Percentiles rank a stretch among this genome's conserved stretches.
Conservation (phyloP, 30 jellyfish, hydroid and myxozoan genomes). For the Sanderia malayensis region DNA sequence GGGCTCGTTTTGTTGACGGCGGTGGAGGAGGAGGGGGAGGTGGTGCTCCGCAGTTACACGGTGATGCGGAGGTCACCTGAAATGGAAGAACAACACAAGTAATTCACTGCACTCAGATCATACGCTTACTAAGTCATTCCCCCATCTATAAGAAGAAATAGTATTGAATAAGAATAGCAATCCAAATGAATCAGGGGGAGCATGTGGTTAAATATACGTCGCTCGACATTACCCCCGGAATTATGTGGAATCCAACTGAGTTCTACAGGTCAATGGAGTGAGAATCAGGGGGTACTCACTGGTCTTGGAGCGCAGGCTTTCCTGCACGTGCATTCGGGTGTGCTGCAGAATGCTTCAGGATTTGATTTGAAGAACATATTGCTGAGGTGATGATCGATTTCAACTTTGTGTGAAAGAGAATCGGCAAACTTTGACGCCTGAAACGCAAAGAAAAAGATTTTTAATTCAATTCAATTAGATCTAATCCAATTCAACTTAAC, state of each 20-base stretch:
- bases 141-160: too few relatives aligned
- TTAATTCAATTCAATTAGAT: too few relatives aligned
- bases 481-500: too few relatives aligned
- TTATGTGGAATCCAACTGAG: too few relatives aligned
- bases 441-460: neutral
- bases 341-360: constrained; percentile 47
- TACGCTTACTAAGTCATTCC: too few relatives aligned
- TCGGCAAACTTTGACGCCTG: constrained; percentile 64
- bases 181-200: too few relatives aligned
- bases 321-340: constrained; percentile 60
- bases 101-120: too few relatives aligned
- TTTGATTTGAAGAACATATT: constrained; percentile 61
- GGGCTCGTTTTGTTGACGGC: constrained; percentile 23
- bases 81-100: neutral
- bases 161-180: too few relatives aligned
- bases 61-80: constrained; percentile 61
- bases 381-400: constrained; percentile 77
- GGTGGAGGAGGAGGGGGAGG: constrained; percentile 42
- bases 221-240: too few relatives aligned
- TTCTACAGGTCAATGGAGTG: too few relatives aligned
- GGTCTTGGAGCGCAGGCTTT: constrained; percentile 78
- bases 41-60: constrained; percentile 57
- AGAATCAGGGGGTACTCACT: constrained; percentile 35
- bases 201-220: too few relatives aligned
- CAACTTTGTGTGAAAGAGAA: constrained; percentile 75